These are phyloP conservation scores for Antheraea yamamai DNA, from an alignment of 2,888 invertebrate genomes.

Conservation along the genomic window DNA sequence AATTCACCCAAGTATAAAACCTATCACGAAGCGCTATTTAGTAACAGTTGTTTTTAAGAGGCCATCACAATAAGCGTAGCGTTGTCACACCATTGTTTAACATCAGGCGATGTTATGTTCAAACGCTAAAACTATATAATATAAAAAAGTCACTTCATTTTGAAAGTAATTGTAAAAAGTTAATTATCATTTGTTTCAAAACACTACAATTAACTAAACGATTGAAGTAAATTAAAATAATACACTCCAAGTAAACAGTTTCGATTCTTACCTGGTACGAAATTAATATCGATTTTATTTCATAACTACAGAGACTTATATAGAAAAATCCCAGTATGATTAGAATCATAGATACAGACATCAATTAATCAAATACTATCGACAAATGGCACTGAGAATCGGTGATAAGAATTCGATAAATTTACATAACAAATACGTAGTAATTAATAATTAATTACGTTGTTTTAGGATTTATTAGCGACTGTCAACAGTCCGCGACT, in stretches of 20 bases:
- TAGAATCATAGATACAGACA: constrained; percentile 26
- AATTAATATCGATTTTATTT: not conserved
- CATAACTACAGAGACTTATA: not conserved
- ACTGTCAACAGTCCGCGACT: no score
- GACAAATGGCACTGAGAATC: not conserved
- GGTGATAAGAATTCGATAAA: constrained; percentile 8
- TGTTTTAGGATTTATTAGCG: no score
- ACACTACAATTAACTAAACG: not conserved
- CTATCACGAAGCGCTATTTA: no score
- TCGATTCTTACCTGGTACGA: not conserved
- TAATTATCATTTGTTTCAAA: not conserved
- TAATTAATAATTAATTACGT: not conserved
- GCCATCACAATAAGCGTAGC: no score
- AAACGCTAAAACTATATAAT: no score
- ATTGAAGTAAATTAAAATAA: not conserved
- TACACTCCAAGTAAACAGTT: not conserved
- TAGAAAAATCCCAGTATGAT: constrained; percentile 8
- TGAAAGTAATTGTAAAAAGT: no score
- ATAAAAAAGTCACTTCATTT: no score
- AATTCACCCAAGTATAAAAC: no score
- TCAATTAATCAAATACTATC: not conserved
- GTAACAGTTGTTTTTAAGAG: no score
- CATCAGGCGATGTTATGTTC: no score
- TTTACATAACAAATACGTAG: not conserved
- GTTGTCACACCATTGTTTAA: no score